A percentile compares a stretch with the other conserved stretches of the same genome.
Conservation (phyloP, 2,888 invertebrate genomes). For the Drosophila lacicola region DNA sequence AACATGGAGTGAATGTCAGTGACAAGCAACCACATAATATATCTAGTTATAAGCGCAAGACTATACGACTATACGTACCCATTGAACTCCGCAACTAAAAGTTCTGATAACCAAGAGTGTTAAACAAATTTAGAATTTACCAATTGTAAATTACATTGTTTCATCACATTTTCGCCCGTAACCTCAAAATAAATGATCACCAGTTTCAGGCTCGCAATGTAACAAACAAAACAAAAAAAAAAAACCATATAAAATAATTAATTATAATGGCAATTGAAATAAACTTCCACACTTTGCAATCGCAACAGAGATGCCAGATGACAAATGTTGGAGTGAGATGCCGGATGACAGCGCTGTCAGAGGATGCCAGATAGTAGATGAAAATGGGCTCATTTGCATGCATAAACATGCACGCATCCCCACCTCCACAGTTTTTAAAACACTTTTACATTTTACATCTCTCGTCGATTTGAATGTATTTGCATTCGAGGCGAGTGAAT, state of each 20-base stretch:
- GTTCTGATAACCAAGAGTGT: conserved; percentile 19
- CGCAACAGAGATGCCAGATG: conserved; percentile 6
- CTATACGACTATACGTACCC: too few relatives aligned
- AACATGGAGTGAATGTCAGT: neutral
- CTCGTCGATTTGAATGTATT: conserved; percentile 22
- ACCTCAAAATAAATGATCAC: neutral
- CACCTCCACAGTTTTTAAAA: neutral
- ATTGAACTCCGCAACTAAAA: too few relatives aligned
- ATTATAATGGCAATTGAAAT: conserved; percentile 72
- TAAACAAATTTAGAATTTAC: conserved; percentile 13
- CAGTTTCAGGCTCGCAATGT: conserved; percentile 2
- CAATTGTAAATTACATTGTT: conserved; percentile 31
- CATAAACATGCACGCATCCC: conserved; percentile 42
- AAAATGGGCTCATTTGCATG: conserved; percentile 55
- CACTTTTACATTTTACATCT: conserved; percentile 25
- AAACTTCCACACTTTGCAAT: conserved; percentile 29
- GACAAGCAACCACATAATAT: too few relatives aligned
- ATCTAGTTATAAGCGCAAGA: too few relatives aligned
- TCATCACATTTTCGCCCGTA: conserved; percentile 19
- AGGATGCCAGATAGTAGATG: conserved; percentile 5
- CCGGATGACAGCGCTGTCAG: neutral
- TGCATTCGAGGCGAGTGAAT: conserved; percentile 36
- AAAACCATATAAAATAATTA: conserved; percentile 72
- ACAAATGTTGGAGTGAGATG: conserved; percentile 8
- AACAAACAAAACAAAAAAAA: conserved; percentile 1